phyloP scores from a whole-genome alignment of 2,797 vertebrate species.

The Todus mexicanus region DNA sequence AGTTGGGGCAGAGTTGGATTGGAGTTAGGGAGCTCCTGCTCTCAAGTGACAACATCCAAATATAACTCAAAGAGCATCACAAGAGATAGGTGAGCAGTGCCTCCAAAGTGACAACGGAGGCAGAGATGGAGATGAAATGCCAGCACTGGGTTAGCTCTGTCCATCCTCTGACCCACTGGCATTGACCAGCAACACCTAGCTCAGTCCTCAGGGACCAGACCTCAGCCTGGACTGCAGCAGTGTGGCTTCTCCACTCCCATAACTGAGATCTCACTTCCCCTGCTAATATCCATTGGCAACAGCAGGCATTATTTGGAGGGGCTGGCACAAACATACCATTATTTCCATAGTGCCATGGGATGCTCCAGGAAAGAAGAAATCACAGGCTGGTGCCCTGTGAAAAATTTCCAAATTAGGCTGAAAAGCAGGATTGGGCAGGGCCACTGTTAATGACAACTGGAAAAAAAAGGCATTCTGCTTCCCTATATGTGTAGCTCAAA shows the following conservation, averaged over 20 bases:
- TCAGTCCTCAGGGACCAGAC: not conserved
- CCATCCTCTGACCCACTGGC: not conserved
- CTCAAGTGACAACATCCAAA: not conserved
- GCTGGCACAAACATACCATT: not conserved
- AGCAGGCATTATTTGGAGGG: not conserved
- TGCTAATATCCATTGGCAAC: not conserved
- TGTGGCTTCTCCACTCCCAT: not conserved
- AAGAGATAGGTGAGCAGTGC: not conserved
- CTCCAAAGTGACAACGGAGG: not conserved
- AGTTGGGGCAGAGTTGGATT: accelerated
- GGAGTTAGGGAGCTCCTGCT: not conserved
- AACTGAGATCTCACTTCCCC: not conserved
- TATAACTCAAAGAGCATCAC: not conserved
- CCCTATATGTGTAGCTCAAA: not conserved
- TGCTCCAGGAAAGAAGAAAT: not conserved
- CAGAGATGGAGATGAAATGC: accelerated
- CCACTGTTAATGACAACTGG: not conserved
- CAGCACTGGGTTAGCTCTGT: no score
- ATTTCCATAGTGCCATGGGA: not conserved
- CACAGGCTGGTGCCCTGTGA: not conserved
- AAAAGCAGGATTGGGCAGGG: not conserved
- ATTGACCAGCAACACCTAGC: no score
- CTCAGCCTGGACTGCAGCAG: not conserved
- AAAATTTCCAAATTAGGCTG: not conserved
- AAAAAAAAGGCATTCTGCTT: not conserved